phyloP scores from a whole-genome alignment of 2,888 invertebrate genomes.

The Agrochola macilenta region DNA sequence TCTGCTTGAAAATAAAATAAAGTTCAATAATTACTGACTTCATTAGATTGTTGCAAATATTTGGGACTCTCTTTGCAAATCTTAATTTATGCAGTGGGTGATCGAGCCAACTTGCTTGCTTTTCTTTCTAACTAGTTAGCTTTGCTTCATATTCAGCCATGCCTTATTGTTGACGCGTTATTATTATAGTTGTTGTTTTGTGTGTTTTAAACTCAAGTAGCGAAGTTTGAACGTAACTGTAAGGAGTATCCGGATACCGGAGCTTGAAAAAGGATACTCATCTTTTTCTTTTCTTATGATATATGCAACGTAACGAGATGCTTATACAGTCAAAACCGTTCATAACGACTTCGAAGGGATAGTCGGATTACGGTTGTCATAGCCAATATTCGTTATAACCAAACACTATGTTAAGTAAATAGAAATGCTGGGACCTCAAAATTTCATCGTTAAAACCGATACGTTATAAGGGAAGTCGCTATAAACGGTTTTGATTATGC shows the following conservation, averaged over 20 bases:
- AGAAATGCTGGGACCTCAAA: too few species aligned
- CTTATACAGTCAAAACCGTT: too few species aligned
- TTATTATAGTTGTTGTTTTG: not conserved
- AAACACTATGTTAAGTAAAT: too few species aligned
- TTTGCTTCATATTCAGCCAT: conserved; percentile 60
- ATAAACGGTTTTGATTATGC: too few species aligned
- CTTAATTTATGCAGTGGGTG: not conserved
- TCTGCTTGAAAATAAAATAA: not conserved
- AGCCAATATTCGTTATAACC: too few species aligned
- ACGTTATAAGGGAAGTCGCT: too few species aligned
- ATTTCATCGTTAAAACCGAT: too few species aligned
- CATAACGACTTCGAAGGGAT: too few species aligned
- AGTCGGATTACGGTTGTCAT: too few species aligned
- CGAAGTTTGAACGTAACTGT: not conserved
- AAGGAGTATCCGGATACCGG: conserved; percentile 14
- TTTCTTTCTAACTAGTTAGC: conserved; percentile 73
- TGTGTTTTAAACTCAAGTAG: not conserved
- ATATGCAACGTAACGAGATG: not conserved
- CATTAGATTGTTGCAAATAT: not conserved
- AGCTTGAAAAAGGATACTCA: not conserved
- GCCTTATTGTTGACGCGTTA: not conserved
- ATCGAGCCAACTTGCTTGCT: conserved; percentile 64
- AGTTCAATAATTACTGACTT: not conserved
- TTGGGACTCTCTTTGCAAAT: not conserved
- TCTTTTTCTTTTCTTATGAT: not conserved